Evolutionary conservation across 1,140 invertebrate species (phyloP), one percentile per base, ranked within the genome.

Genomic region (Drosophila sechellia): DNA sequence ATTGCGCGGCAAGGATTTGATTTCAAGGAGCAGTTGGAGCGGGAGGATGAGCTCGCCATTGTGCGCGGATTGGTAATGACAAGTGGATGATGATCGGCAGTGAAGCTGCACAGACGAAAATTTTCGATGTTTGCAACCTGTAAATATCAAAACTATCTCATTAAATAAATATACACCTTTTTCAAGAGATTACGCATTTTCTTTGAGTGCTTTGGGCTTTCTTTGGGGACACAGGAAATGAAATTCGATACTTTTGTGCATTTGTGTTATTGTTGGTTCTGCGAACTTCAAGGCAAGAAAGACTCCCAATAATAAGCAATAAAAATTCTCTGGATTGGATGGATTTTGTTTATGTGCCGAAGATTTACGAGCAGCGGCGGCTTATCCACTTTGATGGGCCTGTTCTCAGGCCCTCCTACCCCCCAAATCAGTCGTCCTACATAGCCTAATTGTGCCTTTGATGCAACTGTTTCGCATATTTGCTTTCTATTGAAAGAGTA

Each of bases 381-480:
- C 84, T 89, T 58, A 77, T 63, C 69, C 76, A 74, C 79, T 89
- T 89, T 89, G 84, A 89, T 89, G 84, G 64, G 68, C 27, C 17
- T 34, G 25, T 34, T 3, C 17, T 5, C 20, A 5, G 20, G 15
- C 58, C 40, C 45, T 34, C 5, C 39, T n/a, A 2, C 8, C 37
- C 49, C 27, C 42, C 4, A 35, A 40, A 31, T 27, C 43, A 11
- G n/a, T 53, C 31, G 11, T 13, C 58, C 22, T 40, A 10, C 48
- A 39, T 43, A 66, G 77, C 79, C 84, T 89, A 89, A 89, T 89
- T 89, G 84, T 87, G 83, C 84, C 69, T 89, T 89, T 89, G 84
- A 89, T 89, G 79, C 84, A 84, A 89, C 84, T 89, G 76, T 80
- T 89, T 90, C 68, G 84, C 79, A 89, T 89, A 90, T 84, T 89